Percentiles rank a stretch among this genome's conserved stretches.
Conservation (phyloP, 2,113 vertebrate genomes). For the Oxyura jamaicensis region DNA sequence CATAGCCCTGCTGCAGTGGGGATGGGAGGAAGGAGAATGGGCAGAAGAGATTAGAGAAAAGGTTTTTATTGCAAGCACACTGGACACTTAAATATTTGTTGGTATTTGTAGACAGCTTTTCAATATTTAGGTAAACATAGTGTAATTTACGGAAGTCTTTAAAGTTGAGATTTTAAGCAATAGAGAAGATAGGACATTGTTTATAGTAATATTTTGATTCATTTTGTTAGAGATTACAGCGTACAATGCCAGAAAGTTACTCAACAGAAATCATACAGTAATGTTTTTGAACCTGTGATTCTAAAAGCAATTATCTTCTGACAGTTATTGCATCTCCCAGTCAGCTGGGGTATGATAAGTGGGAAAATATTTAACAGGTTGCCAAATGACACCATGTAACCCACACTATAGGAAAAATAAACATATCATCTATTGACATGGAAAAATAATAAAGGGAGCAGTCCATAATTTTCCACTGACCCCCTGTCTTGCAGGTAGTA, state of each 20-base stretch:
- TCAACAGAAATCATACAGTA: accelerated
- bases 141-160: not conserved
- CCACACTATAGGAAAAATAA: not conserved
- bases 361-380: not conserved
- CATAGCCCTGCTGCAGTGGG: accelerated
- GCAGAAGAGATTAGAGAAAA: not conserved
- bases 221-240: not conserved
- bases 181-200: not conserved
- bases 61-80: not conserved
- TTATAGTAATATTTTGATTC: not conserved
- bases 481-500: not conserved
- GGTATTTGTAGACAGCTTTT: not conserved
- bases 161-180: not conserved
- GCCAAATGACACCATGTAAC: not conserved
- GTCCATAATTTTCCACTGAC: not conserved
- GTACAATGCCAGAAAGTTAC: not conserved
- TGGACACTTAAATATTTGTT: not conserved
- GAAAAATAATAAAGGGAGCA: not conserved
- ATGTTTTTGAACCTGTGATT: not conserved
- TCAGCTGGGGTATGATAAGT: not conserved
- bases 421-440: not conserved
- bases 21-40: not conserved
- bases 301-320: not conserved
- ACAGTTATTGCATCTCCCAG: not conserved
- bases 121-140: not conserved